These are phyloP conservation scores for Oreohelix idahoensis DNA, from an alignment of 1,140 invertebrate species.

Conservation along the genomic window DNA sequence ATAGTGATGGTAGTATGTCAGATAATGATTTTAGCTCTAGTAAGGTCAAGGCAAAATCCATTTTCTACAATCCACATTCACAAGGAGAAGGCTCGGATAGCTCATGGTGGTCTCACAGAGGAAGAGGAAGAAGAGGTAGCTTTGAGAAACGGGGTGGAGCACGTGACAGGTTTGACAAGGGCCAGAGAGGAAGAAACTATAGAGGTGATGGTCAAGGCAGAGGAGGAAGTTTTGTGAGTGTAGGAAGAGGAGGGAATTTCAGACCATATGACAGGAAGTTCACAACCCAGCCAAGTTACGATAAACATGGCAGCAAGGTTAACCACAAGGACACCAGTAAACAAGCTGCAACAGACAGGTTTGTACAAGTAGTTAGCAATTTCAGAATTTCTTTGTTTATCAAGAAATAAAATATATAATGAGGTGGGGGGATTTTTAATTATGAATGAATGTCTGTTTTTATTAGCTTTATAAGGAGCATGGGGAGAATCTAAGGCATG, in stretches of 20 bases:
- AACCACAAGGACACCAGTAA: too few species aligned
- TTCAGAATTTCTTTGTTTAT: too few species aligned
- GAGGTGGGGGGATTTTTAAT: too few species aligned
- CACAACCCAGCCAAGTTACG: background rate
- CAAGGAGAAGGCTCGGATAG: background rate
- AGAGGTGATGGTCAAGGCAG: background rate
- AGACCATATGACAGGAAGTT: background rate
- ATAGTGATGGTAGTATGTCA: background rate
- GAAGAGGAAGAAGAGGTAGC: background rate
- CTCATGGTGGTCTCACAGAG: background rate
- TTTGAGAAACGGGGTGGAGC: background rate
- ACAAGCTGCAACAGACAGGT: background rate
- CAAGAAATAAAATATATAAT: too few species aligned
- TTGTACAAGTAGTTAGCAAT: too few species aligned
- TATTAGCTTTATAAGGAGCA: too few species aligned
- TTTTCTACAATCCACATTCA: constrained; percentile 25
- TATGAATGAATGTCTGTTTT: too few species aligned
- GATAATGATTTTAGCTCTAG: background rate
- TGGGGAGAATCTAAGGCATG: too few species aligned
- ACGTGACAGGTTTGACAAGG: background rate
- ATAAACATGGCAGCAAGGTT: background rate
- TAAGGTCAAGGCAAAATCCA: background rate
- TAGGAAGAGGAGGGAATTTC: background rate
- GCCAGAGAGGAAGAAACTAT: background rate
- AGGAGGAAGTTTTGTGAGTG: background rate